These are phyloP conservation scores for Microtus richardsoni DNA, from an alignment of 2,113 vertebrate species.

Conservation along the genomic window DNA sequence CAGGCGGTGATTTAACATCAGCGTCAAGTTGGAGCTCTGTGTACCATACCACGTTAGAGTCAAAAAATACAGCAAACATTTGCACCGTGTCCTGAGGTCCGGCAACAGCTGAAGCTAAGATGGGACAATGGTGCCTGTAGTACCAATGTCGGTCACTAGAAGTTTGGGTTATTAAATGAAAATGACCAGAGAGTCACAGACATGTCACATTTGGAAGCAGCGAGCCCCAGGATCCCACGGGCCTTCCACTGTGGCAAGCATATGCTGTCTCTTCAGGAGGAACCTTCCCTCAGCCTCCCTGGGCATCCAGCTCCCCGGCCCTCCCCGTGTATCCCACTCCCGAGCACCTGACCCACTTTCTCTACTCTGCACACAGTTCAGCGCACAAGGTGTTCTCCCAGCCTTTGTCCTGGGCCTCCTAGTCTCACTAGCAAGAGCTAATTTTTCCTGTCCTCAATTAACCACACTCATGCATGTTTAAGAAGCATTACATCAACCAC, in stretches of 20 bases:
- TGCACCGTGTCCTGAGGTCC: background rate
- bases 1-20: background rate
- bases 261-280: background rate
- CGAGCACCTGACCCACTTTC: background rate
- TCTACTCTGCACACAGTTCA: background rate
- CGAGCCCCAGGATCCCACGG: background rate
- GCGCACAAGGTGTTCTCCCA: background rate
- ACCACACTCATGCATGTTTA: background rate
- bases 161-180: background rate
- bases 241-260: no score
- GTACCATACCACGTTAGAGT: background rate
- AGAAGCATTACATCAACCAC: background rate
- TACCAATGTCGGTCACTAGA: background rate
- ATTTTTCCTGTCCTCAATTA: background rate
- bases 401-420: background rate
- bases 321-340: accelerated
- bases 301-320: accelerated
- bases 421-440: background rate
- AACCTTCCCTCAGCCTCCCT: background rate
- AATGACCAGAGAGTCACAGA: background rate
- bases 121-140: accelerated
- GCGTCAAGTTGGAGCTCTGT: background rate
- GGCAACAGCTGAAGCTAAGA: background rate
- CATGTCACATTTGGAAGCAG: background rate
- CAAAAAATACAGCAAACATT: background rate